phyloP scores from a whole-genome alignment of 2,113 vertebrate genomes.

The Sclerurus mexicanus region DNA sequence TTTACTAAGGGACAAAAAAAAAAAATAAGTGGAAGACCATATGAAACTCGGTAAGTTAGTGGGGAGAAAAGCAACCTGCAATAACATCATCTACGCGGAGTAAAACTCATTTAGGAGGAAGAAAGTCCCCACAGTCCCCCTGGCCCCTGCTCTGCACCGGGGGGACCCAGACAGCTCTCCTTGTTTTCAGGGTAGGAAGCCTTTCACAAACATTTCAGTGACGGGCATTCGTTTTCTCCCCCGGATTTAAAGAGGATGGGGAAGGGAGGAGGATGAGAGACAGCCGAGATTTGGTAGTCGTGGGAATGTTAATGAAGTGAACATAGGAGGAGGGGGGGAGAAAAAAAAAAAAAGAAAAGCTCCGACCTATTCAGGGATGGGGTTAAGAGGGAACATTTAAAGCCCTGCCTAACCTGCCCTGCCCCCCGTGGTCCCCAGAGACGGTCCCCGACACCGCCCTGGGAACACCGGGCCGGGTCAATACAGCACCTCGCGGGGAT shows the following conservation, averaged over 20 bases:
- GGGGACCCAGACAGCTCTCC: neutral
- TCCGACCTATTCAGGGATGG: neutral
- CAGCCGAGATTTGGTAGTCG: neutral
- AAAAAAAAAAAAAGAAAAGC: rapidly evolving
- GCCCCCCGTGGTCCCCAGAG: neutral
- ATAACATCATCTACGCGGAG: neutral
- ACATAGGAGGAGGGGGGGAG: rapidly evolving
- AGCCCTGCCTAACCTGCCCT: neutral
- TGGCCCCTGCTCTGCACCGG: neutral
- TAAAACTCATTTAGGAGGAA: neutral
- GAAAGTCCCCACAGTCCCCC: neutral
- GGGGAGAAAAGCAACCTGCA: neutral
- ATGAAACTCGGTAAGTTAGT: neutral
- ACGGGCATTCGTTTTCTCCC: neutral
- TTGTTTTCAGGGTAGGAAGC: neutral
- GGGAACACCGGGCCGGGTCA: neutral
- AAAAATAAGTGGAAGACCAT: neutral
- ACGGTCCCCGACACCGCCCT: neutral
- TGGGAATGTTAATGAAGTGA: conserved; percentile 34
- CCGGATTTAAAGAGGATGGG: neutral
- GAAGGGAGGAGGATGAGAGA: neutral
- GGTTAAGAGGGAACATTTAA: neutral
- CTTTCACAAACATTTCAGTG: neutral
- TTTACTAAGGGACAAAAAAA: neutral
- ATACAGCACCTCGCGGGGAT: neutral